Evolutionary conservation across 2,797 vertebrate species (phyloP), one percentile per base, ranked within the genome.

Genomic region (Coilia nasus): DNA sequence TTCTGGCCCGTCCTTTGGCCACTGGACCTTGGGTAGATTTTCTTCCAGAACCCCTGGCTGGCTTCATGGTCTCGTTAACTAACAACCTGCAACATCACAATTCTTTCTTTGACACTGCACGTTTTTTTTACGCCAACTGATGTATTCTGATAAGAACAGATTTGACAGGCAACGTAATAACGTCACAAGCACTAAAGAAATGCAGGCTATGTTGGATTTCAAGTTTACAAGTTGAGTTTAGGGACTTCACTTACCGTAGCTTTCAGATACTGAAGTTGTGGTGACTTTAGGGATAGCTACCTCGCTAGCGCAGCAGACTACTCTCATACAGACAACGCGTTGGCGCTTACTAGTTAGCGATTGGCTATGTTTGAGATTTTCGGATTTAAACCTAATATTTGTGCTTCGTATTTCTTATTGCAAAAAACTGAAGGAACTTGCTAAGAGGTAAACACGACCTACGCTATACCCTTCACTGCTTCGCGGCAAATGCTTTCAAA

Each of bases 31-130:
- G 88, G 0, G 91, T 90, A 0, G 93, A 81, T 19, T 86, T 67
- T 56, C 94, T 91, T 9, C 67, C 54, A 0, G 94, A 95, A 0
- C 91, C 94, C 83, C 93, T 91, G 0, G 80, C 82, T 1, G 94
- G 92, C 75, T 94, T 95, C 91, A 90, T 92, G 0, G 0, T 35
- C 1, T 14, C 28, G 12, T 71, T n/a, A 15, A 71, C 23, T 15
- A 67, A 67, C 50, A 54, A 54, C 9, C 50, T 10, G 14, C 50
- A 54, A 54, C 50, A 54, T 54, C 9, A 10, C 7, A 54, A 14
- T 3, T 54, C 9, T 1, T 3, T 54, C 7, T 54, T 54, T 54
- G 50, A 2, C 50, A 14, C 50, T 54, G 50, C 9, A 54, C 14
- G 7, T 54, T 54, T 54, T 54, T 41, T 14, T 14, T 54, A 54